Conservation (phyloP, 30 jellyfish, hydroid and myxozoan species). For the Mastigias papua region DNA sequence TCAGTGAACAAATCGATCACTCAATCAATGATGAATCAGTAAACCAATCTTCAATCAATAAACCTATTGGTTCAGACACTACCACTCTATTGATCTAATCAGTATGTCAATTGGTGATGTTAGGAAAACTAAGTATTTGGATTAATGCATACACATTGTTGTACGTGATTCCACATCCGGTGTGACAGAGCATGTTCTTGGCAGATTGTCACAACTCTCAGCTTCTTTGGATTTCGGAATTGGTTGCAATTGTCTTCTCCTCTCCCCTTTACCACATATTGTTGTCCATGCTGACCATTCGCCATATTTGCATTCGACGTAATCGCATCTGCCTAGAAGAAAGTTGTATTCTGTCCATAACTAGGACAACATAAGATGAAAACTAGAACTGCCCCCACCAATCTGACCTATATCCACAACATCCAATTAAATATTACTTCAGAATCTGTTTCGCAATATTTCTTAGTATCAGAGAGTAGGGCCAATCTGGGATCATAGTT, state of each 20-base stretch:
- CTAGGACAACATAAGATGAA: no score
- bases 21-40: conserved; percentile 1
- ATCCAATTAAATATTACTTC: no score
- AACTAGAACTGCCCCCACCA: no score
- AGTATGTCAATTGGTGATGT: not conserved
- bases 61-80: not conserved
- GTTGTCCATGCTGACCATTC: conserved; percentile 64
- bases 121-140: no score
- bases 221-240: conserved; percentile 35
- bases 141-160: conserved; percentile 36
- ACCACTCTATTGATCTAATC: not conserved
- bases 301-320: conserved; percentile 53
- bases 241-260: conserved; percentile 50
- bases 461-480: no score
- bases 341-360: no score
- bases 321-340: conserved; percentile 46
- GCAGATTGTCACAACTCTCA: conserved; percentile 10
- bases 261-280: conserved; percentile 45
- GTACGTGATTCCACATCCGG: conserved; percentile 24
- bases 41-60: not conserved
- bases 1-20: not conserved
- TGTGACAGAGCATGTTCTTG: conserved; percentile 30
- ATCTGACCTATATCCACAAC: no score
- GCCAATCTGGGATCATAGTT: no score
- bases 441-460: no score